phyloP scores from a whole-genome alignment of 1,140 invertebrate species.

The Trissolcus basalis region DNA sequence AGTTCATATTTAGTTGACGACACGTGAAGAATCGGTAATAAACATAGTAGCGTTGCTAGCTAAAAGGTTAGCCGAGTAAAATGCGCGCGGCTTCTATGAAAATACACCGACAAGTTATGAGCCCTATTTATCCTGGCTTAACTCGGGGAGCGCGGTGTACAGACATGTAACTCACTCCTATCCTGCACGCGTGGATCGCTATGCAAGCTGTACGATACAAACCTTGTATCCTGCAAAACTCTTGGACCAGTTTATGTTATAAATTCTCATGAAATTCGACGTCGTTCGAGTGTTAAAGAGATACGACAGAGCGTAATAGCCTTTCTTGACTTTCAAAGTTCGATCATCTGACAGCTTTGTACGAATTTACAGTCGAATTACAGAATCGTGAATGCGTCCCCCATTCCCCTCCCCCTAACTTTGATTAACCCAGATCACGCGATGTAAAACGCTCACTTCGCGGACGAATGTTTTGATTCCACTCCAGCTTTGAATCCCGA shows the following conservation, averaged over 20 bases:
- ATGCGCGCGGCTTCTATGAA: conserved; percentile 25
- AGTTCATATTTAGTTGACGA: conserved; percentile 38
- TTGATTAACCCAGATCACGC: conserved; percentile 49
- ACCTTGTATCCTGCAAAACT: conserved; percentile 28
- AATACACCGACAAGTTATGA: conserved; percentile 51
- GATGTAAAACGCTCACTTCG: conserved; percentile 50
- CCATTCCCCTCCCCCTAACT: conserved; percentile 19
- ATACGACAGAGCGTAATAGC: conserved; percentile 37
- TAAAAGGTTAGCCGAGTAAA: conserved; percentile 32
- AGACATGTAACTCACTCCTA: conserved; percentile 12
- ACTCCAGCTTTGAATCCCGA: conserved; percentile 29
- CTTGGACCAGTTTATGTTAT: conserved; percentile 35
- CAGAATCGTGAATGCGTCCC: conserved; percentile 18
- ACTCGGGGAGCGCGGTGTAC: conserved; percentile 7
- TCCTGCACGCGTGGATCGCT: conserved; percentile 33
- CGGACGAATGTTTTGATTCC: conserved; percentile 48
- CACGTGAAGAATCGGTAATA: conserved; percentile 37
- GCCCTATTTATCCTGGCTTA: conserved; percentile 52
- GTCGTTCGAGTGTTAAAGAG: conserved; percentile 54
- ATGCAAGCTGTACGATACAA: conserved; percentile 11
- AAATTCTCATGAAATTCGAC: conserved; percentile 41
- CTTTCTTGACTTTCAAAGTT: conserved; percentile 22
- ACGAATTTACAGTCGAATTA: conserved; percentile 39
- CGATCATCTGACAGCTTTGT: conserved; percentile 9
- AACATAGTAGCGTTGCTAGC: conserved; percentile 22